These are phyloP conservation scores for Zaprionus lineosus DNA, from an alignment of 2,888 invertebrate species.

Conservation along the genomic window DNA sequence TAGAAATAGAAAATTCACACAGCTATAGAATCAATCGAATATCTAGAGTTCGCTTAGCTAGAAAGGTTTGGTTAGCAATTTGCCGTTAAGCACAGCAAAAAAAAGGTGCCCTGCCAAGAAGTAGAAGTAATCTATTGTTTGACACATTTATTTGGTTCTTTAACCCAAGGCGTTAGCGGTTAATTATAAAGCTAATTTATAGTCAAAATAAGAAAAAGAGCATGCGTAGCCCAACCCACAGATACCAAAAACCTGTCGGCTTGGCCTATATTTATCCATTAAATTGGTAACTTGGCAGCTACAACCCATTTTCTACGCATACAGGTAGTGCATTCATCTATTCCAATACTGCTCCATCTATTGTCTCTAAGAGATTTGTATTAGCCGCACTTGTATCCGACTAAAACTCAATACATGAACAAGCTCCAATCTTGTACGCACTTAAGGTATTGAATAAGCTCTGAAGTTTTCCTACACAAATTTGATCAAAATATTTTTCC, in stretches of 20 bases:
- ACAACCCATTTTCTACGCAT: background rate
- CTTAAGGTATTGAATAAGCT: too few species aligned
- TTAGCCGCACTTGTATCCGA: too few species aligned
- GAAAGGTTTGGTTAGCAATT: slow-evolving; percentile 20
- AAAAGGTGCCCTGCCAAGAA: slow-evolving; percentile 2
- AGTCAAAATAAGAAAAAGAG: slow-evolving; percentile 41
- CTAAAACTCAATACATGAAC: too few species aligned
- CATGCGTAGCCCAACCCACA: slow-evolving; percentile 35
- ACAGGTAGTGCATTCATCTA: too few species aligned
- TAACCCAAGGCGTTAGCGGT: slow-evolving; percentile 49
- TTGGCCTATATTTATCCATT: slow-evolving; percentile 37
- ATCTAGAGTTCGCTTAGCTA: slow-evolving; percentile 9
- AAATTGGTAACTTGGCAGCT: slow-evolving; percentile 13
- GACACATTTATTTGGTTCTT: slow-evolving; percentile 49
- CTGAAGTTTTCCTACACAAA: too few species aligned
- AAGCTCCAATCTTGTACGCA: too few species aligned
- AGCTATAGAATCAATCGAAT: slow-evolving; percentile 8
- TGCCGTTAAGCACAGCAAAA: slow-evolving; percentile 25
- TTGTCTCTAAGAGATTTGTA: too few species aligned
- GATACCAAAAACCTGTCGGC: background rate
- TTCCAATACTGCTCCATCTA: too few species aligned
- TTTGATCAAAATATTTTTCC: too few species aligned
- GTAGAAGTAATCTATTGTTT: slow-evolving; percentile 16
- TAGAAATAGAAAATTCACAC: slow-evolving; percentile 13
- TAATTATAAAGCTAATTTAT: slow-evolving; percentile 60